Conservation (phyloP, 2,113 vertebrate species). For the Sceloporus tristichus region DNA sequence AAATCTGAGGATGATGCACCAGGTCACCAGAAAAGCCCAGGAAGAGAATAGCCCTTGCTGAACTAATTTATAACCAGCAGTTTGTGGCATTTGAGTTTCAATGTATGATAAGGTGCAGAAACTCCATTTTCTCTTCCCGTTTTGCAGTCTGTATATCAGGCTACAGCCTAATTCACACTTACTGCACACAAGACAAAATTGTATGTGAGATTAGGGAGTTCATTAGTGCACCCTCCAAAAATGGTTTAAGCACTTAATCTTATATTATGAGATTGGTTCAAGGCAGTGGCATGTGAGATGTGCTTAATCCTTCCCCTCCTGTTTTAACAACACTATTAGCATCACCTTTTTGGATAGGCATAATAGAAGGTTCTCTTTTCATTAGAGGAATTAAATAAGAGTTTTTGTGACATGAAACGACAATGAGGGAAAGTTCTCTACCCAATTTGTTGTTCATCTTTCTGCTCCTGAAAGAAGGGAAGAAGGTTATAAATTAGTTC, state of each 20-base stretch:
- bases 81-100: too few relatives aligned
- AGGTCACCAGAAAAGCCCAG: too few relatives aligned
- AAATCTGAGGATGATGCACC: too few relatives aligned
- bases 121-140: too few relatives aligned
- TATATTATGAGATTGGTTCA: neutral
- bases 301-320: too few relatives aligned
- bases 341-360: neutral
- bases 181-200: neutral
- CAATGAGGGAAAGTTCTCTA: neutral
- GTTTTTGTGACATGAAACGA: neutral
- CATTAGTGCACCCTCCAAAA: neutral
- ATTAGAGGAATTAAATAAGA: neutral
- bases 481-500: too few relatives aligned
- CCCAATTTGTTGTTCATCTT: neutral
- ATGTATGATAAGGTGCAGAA: too few relatives aligned
- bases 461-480: neutral
- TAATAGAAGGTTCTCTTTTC: neutral
- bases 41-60: too few relatives aligned
- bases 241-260: neutral
- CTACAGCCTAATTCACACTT: neutral
- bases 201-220: neutral
- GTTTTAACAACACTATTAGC: neutral
- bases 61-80: too few relatives aligned
- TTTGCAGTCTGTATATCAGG: neutral
- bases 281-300: too few relatives aligned